phyloP scores from a whole-genome alignment of 2,113 vertebrate species.

The Dipodomys ordii region DNA sequence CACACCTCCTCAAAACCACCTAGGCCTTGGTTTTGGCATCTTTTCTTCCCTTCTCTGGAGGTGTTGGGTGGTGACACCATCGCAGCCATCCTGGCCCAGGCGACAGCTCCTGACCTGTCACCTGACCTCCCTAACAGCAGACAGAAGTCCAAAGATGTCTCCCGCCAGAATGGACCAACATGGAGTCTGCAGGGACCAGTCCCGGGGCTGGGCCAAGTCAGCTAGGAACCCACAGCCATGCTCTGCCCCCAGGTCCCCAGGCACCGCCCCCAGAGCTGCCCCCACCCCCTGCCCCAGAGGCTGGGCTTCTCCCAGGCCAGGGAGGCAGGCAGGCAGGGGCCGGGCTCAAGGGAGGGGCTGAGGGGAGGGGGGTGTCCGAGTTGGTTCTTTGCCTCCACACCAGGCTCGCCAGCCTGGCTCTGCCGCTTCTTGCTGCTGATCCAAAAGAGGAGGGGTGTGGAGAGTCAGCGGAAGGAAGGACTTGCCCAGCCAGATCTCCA shows the following conservation, averaged over 20 bases:
- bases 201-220: background rate
- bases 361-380: background rate
- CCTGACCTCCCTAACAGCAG: background rate
- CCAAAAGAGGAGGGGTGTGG: background rate
- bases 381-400: background rate
- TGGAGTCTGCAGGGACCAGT: no score
- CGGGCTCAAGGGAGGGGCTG: background rate
- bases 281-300: background rate
- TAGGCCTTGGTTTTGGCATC: background rate
- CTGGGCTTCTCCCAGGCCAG: background rate
- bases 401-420: rapidly evolving
- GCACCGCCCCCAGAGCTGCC: background rate
- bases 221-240: no score
- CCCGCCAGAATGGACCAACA: background rate
- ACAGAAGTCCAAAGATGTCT: rapidly evolving
- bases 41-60: background rate
- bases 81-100: background rate
- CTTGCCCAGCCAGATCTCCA: background rate
- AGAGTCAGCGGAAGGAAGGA: no score
- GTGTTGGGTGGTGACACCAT: no score
- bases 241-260: background rate
- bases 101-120: background rate
- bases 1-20: background rate
- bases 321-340: background rate
- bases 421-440: background rate